Conservation (phyloP, 2,113 vertebrate species). For the Gavia stellata region DNA sequence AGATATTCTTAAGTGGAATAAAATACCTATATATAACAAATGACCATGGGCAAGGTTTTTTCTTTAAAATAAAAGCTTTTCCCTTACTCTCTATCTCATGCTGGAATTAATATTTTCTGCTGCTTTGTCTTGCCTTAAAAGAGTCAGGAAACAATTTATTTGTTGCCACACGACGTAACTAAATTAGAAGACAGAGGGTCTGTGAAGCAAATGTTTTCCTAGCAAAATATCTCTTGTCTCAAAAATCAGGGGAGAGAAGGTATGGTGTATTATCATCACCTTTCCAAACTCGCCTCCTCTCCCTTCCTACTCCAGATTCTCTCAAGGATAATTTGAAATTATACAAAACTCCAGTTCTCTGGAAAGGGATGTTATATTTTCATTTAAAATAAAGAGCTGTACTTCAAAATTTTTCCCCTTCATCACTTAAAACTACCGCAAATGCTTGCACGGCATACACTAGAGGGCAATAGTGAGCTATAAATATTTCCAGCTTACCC, state of each 20-base stretch:
- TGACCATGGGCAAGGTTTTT: background rate
- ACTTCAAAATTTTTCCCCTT: background rate
- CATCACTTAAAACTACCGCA: background rate
- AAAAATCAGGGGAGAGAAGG: background rate
- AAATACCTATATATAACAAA: background rate
- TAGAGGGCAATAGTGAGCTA: slow-evolving; percentile 72
- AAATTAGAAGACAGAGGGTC: slow-evolving; percentile 49
- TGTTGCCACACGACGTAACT: slow-evolving; percentile 25
- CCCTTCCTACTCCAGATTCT: background rate
- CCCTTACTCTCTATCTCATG: slow-evolving; percentile 16
- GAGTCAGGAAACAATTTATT: slow-evolving; percentile 63
- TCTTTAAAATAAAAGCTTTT: slow-evolving; percentile 52
- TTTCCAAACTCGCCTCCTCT: background rate
- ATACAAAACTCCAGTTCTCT: background rate
- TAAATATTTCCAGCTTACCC: background rate
- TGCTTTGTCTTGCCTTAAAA: slow-evolving; percentile 57
- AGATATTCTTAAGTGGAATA: background rate
- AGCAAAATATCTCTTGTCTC: background rate
- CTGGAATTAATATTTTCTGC: slow-evolving; percentile 52
- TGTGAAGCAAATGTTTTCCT: slow-evolving; percentile 57
- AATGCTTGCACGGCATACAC: background rate
- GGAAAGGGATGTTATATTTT: background rate
- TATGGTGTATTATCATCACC: background rate
- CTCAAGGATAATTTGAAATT: background rate
- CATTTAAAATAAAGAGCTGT: background rate